Base-by-base conservation (phyloP, 2,113 vertebrate genomes). In the Gymnogyps californianus region DNA sequence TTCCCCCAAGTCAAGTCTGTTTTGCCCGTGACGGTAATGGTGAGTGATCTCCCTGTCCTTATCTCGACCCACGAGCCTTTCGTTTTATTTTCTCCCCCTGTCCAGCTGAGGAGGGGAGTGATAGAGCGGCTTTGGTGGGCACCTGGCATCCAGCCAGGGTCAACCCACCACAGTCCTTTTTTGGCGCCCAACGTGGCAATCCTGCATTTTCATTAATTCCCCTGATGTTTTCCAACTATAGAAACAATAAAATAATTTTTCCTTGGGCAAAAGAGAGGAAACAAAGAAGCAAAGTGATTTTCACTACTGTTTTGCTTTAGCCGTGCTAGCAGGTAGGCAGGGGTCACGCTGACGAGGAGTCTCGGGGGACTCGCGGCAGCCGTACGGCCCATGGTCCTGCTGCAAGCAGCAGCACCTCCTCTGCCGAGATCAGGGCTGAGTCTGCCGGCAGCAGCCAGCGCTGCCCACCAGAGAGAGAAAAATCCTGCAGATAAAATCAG, bases 301-400 rank as follows among this genome's bases (percentile, higher is more conserved):
- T 2, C 15, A 34, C 55, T 40, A 24, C 32, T 28, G 59, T 42
- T 13, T 86, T 0, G 0, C 44, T 55, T 61, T 26, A 61, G 44
- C 70, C 1, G 1, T 36, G 9, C 11, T 6, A 81, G 70, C 51
- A 52, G 46, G 66, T 19, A 34, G 32, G 31, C 51, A 76, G 34
- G 6, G 29, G 10, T n/a, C n/a, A 26, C 4, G 6, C 16, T 36
- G 24, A 42, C 12, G 2, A 38, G 44, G 55, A 26, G 32, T 22
- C 46, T 32, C 9, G 2, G 28, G 59, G 59, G 10, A 13, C 16
- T 38, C 17, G 1, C 2, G 10, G 34, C 40, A 70, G 81, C 55
- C 7, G 0, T 4, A 1, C 2, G 8, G 38, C 58, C 49, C 62
- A 8, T 0, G 0, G n/a, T 34, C 40, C n/a, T 40, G 40, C 31